phyloP scores from a whole-genome alignment of 2,797 vertebrate species.

The Phalanger gymnotis region DNA sequence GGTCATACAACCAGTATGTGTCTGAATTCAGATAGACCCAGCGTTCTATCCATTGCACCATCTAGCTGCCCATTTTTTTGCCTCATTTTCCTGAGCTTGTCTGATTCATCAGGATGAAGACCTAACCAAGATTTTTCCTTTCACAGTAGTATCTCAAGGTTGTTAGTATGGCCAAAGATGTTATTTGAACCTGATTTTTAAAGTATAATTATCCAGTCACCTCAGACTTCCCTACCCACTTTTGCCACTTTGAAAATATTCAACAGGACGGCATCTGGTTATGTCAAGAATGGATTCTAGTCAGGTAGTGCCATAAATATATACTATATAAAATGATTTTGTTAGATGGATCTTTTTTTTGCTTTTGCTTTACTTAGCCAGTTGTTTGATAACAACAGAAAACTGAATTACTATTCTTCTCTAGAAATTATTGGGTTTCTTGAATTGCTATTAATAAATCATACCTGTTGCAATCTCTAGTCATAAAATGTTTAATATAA shows the following conservation, averaged over 20 bases:
- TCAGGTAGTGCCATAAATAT: not conserved
- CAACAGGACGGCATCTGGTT: not conserved
- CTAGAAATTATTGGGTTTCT: not conserved
- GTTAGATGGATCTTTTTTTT: not conserved
- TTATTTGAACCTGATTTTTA: not conserved
- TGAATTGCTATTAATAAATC: conserved; percentile 3
- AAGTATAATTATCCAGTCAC: not conserved
- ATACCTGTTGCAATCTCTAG: not conserved
- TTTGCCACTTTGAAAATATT: not conserved
- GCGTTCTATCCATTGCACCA: not conserved
- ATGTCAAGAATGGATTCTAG: not conserved
- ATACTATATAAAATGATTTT: not conserved
- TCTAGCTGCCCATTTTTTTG: too few relatives aligned
- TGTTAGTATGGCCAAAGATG: not conserved
- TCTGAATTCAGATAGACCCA: too few relatives aligned
- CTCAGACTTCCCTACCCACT: not conserved
- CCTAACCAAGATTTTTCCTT: not conserved
- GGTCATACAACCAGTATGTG: not conserved
- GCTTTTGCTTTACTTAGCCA: not conserved
- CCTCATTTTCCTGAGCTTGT: not conserved
- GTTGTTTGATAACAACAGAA: conserved; percentile 4
- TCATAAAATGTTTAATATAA: not conserved
- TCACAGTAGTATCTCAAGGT: not conserved
- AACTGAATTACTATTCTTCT: not conserved
- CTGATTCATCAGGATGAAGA: not conserved